Evolutionary conservation across 1,140 invertebrate species (phyloP).

Genomic region (Bicyclus anynana): DNA sequence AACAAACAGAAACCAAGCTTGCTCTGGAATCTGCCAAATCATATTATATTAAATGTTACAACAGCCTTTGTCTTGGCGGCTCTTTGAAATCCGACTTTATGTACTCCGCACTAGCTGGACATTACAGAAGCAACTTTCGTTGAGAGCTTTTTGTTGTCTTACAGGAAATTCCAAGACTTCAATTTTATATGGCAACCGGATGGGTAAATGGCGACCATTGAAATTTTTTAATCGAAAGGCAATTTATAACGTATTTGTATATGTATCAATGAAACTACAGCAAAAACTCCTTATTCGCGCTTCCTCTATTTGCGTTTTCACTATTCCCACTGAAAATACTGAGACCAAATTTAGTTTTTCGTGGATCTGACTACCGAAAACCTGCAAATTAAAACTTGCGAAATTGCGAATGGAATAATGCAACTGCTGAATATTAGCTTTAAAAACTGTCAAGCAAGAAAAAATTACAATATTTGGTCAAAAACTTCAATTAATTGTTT

Average conservation of each 20-base stretch:
- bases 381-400: too few species aligned
- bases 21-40: constrained; percentile 44
- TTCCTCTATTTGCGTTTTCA: too few species aligned
- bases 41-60: constrained; percentile 35
- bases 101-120: constrained; percentile 12
- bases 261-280: too few species aligned
- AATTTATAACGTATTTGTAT: background rate
- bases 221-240: background rate
- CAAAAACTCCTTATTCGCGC: too few species aligned
- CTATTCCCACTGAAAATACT: too few species aligned
- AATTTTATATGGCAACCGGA: constrained; percentile 17
- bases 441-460: too few species aligned
- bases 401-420: too few species aligned
- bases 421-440: too few species aligned
- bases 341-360: too few species aligned
- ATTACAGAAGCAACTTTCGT: constrained; percentile 17
- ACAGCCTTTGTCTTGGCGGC: constrained; percentile 26
- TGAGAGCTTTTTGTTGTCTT: constrained; percentile 42
- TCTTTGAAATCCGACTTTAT: constrained; percentile 28
- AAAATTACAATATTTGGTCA: too few species aligned
- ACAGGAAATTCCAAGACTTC: constrained; percentile 46
- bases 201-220: constrained; percentile 11
- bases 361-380: too few species aligned
- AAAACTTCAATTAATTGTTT: too few species aligned
- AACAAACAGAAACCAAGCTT: constrained; percentile 33